Evolutionary conservation across 1,140 invertebrate genomes (phyloP), one percentile per base, ranked within the genome.

Genomic region (Aricia agestis): DNA sequence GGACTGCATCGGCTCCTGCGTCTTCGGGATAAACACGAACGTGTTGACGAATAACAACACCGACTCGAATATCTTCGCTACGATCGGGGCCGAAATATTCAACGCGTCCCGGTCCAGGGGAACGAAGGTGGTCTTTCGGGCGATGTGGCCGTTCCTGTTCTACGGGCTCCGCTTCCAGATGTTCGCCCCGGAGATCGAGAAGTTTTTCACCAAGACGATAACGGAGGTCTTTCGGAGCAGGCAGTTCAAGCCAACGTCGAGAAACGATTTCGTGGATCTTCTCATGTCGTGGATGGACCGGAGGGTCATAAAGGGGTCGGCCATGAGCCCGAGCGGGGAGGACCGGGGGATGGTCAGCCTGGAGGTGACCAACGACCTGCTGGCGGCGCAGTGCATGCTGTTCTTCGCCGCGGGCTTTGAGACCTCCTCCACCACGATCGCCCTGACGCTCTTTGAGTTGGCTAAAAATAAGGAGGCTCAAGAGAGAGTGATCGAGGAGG

Each of bases 401-500:
- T 68, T 82, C 42, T 82, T 82, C 32, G 68, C 73, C 15, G 76
- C 75, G n/a, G 80, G 80, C 2, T 82, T 70, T 65, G 78, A 82
- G 67, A 82, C 80, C 9, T 78, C 80, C 10, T 68, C 80, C 0
- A 67, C 69, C 6, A 74, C 76, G 6, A 45, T 76, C 5, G 71
- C 65, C 9, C 79, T 74, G 65, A 74, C 77, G 17, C 63, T 82
- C 0, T 79, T 75, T 52, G 74, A 80, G 66, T 45, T 82, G 19
- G 74, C 76, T 1, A 76, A 76, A 59, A 65, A 78, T 59, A 69
- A 65, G 15, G 67, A 74, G n/a, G 68, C 57, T n/a, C 80, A 80
- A 15, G 59, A 65, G 2, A 68, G 61, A 25, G 71, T 75, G 0
- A 72, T 80, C 15, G 73, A 67, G 32, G 80, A 82, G 61, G 67